phyloP scores from a whole-genome alignment of 2,888 invertebrate genomes.

The Tipula lateralis region DNA sequence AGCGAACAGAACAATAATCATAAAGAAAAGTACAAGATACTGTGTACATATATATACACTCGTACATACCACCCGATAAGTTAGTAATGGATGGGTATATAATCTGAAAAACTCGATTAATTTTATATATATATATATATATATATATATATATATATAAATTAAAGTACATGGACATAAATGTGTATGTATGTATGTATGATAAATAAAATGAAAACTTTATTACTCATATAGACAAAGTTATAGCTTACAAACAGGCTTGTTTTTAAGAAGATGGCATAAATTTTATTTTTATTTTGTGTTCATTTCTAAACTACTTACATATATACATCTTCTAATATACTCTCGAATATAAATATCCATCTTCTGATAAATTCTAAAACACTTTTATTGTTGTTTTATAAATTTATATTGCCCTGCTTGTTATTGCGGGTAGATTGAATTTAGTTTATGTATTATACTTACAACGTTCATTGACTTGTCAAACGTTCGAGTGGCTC shows the following conservation, averaged over 20 bases:
- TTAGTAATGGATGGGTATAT: background rate
- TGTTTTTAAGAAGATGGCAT: background rate
- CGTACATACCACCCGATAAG: background rate
- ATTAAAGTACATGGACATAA: background rate
- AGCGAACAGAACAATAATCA: background rate
- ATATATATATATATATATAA: too few species aligned
- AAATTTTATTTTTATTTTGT: background rate
- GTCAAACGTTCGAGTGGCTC: background rate
- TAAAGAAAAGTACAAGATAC: background rate
- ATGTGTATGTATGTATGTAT: background rate
- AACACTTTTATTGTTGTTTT: background rate
- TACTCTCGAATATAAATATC: background rate
- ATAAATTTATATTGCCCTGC: background rate
- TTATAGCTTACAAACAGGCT: background rate
- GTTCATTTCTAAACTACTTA: background rate
- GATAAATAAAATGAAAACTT: background rate
- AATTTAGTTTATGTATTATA: background rate
- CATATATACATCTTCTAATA: background rate
- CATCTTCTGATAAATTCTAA: background rate
- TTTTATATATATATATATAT: too few species aligned
- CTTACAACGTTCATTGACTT: background rate
- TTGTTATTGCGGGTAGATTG: background rate
- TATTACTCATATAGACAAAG: background rate
- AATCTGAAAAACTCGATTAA: background rate
- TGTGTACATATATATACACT: background rate